phyloP scores from a whole-genome alignment of 2,888 invertebrate species.

The Boloria selene region DNA sequence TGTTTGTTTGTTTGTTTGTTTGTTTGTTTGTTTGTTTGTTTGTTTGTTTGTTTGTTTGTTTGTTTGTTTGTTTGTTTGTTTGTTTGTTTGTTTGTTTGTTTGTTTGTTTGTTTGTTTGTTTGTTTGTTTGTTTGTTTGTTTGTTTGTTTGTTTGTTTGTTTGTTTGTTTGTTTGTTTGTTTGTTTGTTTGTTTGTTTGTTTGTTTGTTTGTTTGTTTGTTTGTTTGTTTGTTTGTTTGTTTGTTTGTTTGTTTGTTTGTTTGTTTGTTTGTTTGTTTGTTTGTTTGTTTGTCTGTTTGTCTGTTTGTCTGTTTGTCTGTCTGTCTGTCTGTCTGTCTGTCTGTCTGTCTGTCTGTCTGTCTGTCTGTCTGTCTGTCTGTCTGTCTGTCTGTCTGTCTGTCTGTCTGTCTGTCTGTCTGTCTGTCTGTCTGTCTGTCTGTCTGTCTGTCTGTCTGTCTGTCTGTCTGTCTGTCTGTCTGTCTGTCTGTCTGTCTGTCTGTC shows the following conservation, averaged over 20 bases:
- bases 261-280: slow-evolving; percentile 28
- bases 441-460: slow-evolving; percentile 24
- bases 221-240: slow-evolving; percentile 29
- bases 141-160: slow-evolving; percentile 29
- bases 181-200: slow-evolving; percentile 29
- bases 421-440: slow-evolving; percentile 25
- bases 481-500: slow-evolving; percentile 24
- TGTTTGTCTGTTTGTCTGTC: slow-evolving; percentile 24
- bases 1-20: slow-evolving; percentile 28
- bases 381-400: slow-evolving; percentile 27
- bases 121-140: slow-evolving; percentile 29
- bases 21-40: slow-evolving; percentile 29
- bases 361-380: slow-evolving; percentile 25
- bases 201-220: slow-evolving; percentile 29
- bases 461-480: slow-evolving; percentile 24
- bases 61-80: slow-evolving; percentile 29
- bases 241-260: slow-evolving; percentile 29
- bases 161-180: slow-evolving; percentile 29
- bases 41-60: slow-evolving; percentile 29
- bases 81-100: slow-evolving; percentile 29
- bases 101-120: slow-evolving; percentile 33
- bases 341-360: slow-evolving; percentile 25
- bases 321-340: slow-evolving; percentile 25
- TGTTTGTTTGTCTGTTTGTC: slow-evolving; percentile 25
- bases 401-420: slow-evolving; percentile 27